Percentiles rank a stretch among this genome's conserved stretches.
Evolutionary conservation across 2,797 vertebrate genomes (phyloP).

Genomic region (Arrhamphus sclerolepis): DNA sequence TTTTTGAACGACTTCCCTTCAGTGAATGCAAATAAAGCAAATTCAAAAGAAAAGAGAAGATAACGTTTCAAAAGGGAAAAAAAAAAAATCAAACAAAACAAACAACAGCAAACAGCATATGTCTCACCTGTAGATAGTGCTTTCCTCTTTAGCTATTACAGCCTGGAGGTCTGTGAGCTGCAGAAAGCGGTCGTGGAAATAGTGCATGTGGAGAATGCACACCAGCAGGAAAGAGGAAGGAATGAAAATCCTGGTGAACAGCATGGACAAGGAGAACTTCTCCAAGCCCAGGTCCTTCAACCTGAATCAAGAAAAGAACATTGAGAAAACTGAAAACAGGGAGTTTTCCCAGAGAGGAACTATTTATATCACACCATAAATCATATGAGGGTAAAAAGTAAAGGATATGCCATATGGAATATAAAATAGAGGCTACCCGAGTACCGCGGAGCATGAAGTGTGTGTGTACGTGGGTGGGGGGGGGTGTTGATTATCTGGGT

Average conservation of each 20-base stretch:
- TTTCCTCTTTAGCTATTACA: conserved; percentile 92
- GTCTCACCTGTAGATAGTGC: conserved; percentile 92
- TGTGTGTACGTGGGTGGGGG: too few relatives aligned
- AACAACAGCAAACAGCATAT: neutral
- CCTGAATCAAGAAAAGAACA: conserved; percentile 62
- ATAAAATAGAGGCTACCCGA: too few relatives aligned
- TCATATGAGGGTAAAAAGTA: too few relatives aligned
- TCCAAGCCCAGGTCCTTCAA: conserved; percentile 90
- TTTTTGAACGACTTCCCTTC: too few relatives aligned
- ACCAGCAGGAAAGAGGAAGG: conserved; percentile 95
- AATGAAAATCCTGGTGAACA: conserved; percentile 95
- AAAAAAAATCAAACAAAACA: neutral
- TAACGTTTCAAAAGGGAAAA: neutral
- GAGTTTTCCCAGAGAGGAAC: neutral
- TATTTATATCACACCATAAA: too few relatives aligned
- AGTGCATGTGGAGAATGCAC: conserved; percentile 96
- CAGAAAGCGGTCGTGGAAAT: conserved; percentile 95
- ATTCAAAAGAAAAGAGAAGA: neutral
- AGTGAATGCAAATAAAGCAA: too few relatives aligned
- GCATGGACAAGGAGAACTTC: conserved; percentile 77
- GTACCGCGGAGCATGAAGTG: too few relatives aligned
- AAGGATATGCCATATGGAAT: too few relatives aligned
- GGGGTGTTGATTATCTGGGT: too few relatives aligned
- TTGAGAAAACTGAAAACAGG: neutral
- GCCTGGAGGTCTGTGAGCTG: conserved; percentile 96